Conservation (phyloP, 2,113 vertebrate species). For the Lynx canadensis region DNA sequence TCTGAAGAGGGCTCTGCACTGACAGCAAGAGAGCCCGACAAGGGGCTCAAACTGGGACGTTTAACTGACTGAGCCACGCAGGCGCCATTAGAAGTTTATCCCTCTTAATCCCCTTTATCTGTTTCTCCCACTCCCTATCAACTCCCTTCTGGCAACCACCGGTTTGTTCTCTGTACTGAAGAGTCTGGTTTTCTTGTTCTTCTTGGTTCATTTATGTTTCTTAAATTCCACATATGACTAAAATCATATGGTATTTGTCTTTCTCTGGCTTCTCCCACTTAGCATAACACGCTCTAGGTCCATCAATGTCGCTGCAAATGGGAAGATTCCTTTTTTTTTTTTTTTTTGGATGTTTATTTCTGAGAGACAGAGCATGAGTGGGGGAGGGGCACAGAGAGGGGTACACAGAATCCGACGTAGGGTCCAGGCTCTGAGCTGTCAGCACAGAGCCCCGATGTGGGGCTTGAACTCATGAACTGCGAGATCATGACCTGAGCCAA, state of each 20-base stretch:
- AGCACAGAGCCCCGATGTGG: too few species aligned
- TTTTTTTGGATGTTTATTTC: too few species aligned
- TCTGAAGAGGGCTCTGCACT: too few species aligned
- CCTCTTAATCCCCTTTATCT: background rate
- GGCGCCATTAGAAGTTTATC: background rate
- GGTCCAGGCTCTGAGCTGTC: too few species aligned
- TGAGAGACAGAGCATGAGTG: too few species aligned
- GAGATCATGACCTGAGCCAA: too few species aligned
- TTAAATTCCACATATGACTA: background rate
- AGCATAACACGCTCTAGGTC: background rate
- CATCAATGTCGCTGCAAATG: background rate
- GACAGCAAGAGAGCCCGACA: too few species aligned
- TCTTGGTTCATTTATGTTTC: background rate
- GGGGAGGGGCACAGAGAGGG: too few species aligned
- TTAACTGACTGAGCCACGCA: too few species aligned
- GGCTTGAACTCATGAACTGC: too few species aligned
- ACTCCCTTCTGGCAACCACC: background rate
- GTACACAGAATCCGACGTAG: too few species aligned
- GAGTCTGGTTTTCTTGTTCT: background rate
- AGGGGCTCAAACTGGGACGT: too few species aligned
- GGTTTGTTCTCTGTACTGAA: background rate
- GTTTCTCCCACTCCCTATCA: background rate
- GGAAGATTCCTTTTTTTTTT: background rate
- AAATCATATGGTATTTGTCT: background rate
- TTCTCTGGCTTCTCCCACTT: background rate